phyloP scores from a whole-genome alignment of 2,888 invertebrate species.

The Serrognathus titanus region DNA sequence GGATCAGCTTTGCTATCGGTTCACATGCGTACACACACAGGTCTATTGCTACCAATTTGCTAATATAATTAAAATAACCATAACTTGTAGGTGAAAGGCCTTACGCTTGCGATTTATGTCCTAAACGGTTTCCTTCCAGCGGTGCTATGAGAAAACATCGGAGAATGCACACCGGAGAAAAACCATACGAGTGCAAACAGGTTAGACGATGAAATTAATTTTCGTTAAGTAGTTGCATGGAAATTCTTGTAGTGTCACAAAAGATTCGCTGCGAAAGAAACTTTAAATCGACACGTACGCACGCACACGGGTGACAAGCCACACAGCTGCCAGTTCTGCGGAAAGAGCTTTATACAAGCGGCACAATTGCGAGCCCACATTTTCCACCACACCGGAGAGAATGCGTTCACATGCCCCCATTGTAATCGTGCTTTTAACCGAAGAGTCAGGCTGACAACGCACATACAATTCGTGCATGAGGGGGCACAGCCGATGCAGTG shows the following conservation, averaged over 20 bases:
- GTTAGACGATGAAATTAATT: constrained; percentile 24
- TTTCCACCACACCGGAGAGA: constrained; percentile 70
- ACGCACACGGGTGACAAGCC: constrained; percentile 59
- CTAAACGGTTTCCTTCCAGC: constrained; percentile 68
- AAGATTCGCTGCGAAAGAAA: constrained; percentile 78
- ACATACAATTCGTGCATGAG: constrained; percentile 62
- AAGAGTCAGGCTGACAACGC: constrained; percentile 51
- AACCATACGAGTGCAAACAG: constrained; percentile 60
- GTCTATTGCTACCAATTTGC: constrained; percentile 42
- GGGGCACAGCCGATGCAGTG: constrained; percentile 60
- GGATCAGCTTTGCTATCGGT: constrained; percentile 59
- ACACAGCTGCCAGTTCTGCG: constrained; percentile 64
- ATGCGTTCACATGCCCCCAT: constrained; percentile 62
- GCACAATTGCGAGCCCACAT: constrained; percentile 76
- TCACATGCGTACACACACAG: constrained; percentile 67
- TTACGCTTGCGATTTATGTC: constrained; percentile 70
- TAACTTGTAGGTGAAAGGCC: constrained; percentile 49
- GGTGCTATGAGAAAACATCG: constrained; percentile 76
- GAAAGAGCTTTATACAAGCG: constrained; percentile 76
- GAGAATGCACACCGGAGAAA: constrained; percentile 54
- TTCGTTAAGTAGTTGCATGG: too few species aligned
- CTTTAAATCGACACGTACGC: constrained; percentile 50
- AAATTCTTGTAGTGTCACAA: constrained; percentile 62
- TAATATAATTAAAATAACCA: not conserved
- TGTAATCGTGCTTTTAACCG: constrained; percentile 53